A percentile compares a stretch with the other conserved stretches of the same genome.
phyloP scores from a whole-genome alignment of 1,140 invertebrate species.

The Ceratina australensis region DNA sequence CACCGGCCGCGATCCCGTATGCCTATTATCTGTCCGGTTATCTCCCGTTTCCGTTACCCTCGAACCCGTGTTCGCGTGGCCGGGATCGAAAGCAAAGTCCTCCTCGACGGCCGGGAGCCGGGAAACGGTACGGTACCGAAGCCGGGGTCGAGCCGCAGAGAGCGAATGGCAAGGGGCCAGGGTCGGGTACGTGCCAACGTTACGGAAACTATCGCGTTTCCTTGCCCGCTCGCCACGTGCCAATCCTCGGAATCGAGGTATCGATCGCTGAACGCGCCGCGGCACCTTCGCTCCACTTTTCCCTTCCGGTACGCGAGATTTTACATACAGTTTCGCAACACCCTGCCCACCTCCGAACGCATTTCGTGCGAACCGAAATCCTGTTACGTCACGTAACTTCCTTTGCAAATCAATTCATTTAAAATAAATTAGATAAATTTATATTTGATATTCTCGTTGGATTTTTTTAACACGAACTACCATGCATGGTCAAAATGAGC shows the following conservation, averaged over 20 bases:
- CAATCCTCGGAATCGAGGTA: conserved; percentile 38
- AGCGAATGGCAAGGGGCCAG: conserved; percentile 42
- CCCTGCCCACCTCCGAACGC: too few relatives aligned
- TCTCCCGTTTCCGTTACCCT: not conserved
- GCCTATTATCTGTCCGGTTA: not conserved
- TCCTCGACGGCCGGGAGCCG: conserved; percentile 1
- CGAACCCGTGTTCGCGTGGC: not conserved
- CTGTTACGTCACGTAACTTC: too few relatives aligned
- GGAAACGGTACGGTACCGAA: not conserved
- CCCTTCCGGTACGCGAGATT: not conserved
- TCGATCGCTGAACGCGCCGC: conserved; percentile 28
- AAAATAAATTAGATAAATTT: too few relatives aligned
- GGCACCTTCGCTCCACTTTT: conserved; percentile 39
- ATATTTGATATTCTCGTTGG: too few relatives aligned
- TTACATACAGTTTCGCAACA: too few relatives aligned
- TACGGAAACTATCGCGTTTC: conserved; percentile 43
- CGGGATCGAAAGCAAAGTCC: not conserved
- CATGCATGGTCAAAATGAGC: too few relatives aligned
- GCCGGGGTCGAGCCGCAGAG: conserved; percentile 9
- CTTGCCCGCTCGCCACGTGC: conserved; percentile 40
- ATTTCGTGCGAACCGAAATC: too few relatives aligned
- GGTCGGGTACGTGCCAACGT: conserved; percentile 45
- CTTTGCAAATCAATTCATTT: too few relatives aligned
- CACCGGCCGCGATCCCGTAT: too few relatives aligned
- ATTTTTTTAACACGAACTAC: too few relatives aligned